Evolutionary conservation across 2,888 invertebrate species (phyloP).

Genomic region (Agrotis puta): DNA sequence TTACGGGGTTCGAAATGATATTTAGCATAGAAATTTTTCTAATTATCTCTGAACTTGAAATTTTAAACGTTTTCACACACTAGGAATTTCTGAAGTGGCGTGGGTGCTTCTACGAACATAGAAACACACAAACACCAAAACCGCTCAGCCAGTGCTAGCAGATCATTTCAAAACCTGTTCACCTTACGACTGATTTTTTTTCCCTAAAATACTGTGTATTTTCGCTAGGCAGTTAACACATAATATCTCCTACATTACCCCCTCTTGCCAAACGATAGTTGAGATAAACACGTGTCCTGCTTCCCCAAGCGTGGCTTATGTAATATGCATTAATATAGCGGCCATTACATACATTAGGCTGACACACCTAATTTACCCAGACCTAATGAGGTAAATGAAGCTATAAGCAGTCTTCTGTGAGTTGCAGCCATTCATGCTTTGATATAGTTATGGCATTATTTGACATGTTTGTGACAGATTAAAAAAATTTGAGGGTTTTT

Average conservation of each 20-base stretch:
- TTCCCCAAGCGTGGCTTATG: conserved; percentile 44
- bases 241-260: conserved; percentile 7
- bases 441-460: conserved; percentile 17
- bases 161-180: no score
- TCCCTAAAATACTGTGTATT: not conserved
- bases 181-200: not conserved
- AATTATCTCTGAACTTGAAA: no score
- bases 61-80: no score
- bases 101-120: no score
- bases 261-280: conserved; percentile 27
- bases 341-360: conserved; percentile 48
- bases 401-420: conserved; percentile 32
- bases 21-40: no score
- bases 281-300: conserved; percentile 34
- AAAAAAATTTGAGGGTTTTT: no score
- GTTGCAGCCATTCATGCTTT: conserved; percentile 15
- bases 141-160: no score
- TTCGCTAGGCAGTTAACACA: not conserved
- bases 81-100: no score
- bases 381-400: conserved; percentile 55
- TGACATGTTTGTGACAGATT: no score
- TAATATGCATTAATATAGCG: conserved; percentile 51
- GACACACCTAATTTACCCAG: conserved; percentile 51
- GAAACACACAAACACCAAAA: no score
- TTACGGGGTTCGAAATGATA: no score